phyloP scores from a whole-genome alignment of 2,113 vertebrate species.

The Panthera leo region DNA sequence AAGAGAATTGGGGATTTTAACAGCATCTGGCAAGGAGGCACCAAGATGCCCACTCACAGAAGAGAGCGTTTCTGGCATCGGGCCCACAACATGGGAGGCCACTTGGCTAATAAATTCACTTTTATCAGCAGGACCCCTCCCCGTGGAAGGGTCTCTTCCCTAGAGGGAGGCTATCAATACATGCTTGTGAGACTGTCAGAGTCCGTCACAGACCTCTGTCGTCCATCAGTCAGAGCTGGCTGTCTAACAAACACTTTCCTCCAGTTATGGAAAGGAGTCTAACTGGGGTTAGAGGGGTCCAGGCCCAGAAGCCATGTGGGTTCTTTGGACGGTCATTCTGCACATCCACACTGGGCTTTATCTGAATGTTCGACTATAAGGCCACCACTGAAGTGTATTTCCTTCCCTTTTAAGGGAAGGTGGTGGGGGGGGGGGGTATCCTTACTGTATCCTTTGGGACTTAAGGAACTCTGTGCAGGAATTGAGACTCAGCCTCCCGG shows the following conservation, averaged over 20 bases:
- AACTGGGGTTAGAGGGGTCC: not conserved
- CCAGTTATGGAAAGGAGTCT: not conserved
- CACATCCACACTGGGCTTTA: not conserved
- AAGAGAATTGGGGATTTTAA: not conserved
- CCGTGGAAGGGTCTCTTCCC: not conserved
- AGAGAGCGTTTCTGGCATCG: fast-evolving
- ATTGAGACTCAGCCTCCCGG: fast-evolving
- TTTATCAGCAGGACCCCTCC: too few relatives aligned
- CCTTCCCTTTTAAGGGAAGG: not conserved
- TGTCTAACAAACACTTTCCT: not conserved
- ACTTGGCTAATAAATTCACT: not conserved
- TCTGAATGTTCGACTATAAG: not conserved
- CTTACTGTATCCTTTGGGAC: not conserved
- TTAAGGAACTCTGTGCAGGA: not conserved
- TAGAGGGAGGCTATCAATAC: not conserved
- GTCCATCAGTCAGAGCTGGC: not conserved
- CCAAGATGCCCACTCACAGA: fast-evolving
- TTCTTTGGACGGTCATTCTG: too few relatives aligned
- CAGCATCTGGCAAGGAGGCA: not conserved
- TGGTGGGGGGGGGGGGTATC: not conserved
- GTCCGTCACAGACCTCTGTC: not conserved
- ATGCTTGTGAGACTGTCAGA: not conserved
- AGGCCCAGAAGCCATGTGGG: not conserved
- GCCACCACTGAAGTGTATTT: not conserved
- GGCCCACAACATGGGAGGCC: not conserved